Conservation (phyloP, 2,797 vertebrate genomes). For the Strix occidentalis region DNA sequence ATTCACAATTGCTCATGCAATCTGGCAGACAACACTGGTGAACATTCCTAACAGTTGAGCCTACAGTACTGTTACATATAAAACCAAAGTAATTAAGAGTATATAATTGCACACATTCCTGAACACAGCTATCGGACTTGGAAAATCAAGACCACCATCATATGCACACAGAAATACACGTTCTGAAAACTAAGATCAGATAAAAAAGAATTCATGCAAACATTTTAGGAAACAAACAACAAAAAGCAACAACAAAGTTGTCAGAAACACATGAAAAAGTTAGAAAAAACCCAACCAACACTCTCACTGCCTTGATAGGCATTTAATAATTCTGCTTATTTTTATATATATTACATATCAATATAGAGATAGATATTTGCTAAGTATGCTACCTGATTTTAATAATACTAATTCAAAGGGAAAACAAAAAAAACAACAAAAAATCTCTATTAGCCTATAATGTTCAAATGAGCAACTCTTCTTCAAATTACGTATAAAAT, state of each 20-base stretch:
- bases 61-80: background rate
- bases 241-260: background rate
- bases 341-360: background rate
- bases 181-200: background rate
- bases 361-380: background rate
- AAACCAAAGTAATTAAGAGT: background rate
- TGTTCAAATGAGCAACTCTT: background rate
- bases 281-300: fast-evolving
- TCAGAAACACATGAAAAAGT: background rate
- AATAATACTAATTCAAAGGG: background rate
- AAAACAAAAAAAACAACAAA: too few relatives aligned
- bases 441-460: background rate
- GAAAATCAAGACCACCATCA: background rate
- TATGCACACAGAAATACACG: background rate
- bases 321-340: background rate
- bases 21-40: background rate
- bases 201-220: background rate
- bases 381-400: background rate
- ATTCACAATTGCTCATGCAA: fast-evolving
- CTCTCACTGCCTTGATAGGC: background rate
- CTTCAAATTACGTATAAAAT: background rate
- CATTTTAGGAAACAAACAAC: background rate
- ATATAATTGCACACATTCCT: background rate
- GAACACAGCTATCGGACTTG: background rate
- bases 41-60: background rate